A percentile compares a stretch with the other conserved stretches of the same genome.
Evolutionary conservation across 2,888 invertebrate species (phyloP).

Genomic region (Seira musarum): DNA sequence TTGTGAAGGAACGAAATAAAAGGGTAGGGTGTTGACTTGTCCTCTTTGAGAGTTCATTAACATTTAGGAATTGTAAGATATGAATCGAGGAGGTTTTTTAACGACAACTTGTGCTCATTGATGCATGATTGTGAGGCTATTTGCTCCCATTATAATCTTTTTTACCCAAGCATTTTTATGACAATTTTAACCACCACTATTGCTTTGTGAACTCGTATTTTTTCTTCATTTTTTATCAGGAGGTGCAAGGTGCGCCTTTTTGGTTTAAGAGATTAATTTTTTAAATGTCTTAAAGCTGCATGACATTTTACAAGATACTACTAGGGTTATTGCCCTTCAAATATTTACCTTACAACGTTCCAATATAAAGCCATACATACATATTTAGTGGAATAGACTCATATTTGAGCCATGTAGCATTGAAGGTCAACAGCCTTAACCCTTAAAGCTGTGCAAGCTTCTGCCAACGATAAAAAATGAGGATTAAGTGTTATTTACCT

Average conservation of each 20-base stretch:
- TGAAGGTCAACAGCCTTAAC: slow-evolving; percentile 52
- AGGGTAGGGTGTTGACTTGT: slow-evolving; percentile 14
- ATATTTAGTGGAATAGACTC: neutral
- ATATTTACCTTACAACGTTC: slow-evolving; percentile 36
- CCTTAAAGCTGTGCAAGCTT: slow-evolving; percentile 11
- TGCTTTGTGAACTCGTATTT: slow-evolving; percentile 14
- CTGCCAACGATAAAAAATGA: slow-evolving; percentile 1
- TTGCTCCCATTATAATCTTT: neutral
- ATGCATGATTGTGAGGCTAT: slow-evolving; percentile 24
- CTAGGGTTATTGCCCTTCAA: slow-evolving; percentile 50
- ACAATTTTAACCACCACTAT: neutral
- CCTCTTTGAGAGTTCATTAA: slow-evolving; percentile 42
- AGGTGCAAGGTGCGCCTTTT: slow-evolving; percentile 38
- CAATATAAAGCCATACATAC: neutral
- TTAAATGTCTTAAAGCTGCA: slow-evolving; percentile 33
- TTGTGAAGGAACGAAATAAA: neutral
- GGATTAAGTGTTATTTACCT: slow-evolving; percentile 12
- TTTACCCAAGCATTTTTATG: neutral
- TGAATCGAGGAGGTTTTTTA: neutral
- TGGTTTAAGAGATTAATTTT: slow-evolving; percentile 57
- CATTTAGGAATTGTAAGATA: neutral
- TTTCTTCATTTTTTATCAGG: neutral
- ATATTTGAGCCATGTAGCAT: neutral
- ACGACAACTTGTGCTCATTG: slow-evolving; percentile 39
- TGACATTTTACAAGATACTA: slow-evolving; percentile 17